Conservation (phyloP, 2,888 invertebrate genomes). For the Corythucha ciliata region DNA sequence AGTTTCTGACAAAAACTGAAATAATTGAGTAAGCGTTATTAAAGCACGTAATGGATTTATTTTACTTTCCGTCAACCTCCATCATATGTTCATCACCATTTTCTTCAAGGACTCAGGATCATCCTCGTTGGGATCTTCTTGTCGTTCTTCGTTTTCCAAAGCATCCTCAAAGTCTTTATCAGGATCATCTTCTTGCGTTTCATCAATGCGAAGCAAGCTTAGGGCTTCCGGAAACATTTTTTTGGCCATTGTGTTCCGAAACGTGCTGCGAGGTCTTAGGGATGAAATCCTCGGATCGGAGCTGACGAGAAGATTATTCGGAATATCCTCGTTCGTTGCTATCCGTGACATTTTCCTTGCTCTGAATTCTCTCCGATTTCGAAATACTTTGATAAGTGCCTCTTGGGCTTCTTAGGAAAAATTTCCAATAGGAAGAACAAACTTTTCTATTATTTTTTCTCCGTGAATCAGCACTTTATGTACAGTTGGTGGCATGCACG, state of each 20-base stretch:
- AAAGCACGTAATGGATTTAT: too few relatives aligned
- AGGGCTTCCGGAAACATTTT: conserved; percentile 1
- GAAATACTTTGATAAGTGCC: conserved; percentile 33
- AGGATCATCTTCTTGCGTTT: not conserved
- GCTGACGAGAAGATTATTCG: not conserved
- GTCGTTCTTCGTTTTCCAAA: not conserved
- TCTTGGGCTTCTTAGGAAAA: conserved; percentile 38
- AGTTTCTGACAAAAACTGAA: too few relatives aligned
- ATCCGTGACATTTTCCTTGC: too few relatives aligned
- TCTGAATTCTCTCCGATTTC: conserved; percentile 2
- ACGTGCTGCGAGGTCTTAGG: not conserved
- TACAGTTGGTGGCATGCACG: conserved; percentile 36
- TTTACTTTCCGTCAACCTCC: too few relatives aligned
- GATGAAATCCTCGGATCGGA: conserved; percentile 3
- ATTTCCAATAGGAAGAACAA: conserved; percentile 35
- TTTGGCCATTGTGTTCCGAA: not conserved
- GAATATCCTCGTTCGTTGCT: conserved; percentile 1
- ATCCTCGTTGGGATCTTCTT: too few relatives aligned
- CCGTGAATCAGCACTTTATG: conserved; percentile 37
- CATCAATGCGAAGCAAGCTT: not conserved
- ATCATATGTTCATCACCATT: too few relatives aligned
- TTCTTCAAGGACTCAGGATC: too few relatives aligned
- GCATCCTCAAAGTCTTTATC: not conserved
- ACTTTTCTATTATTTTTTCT: conserved; percentile 31
- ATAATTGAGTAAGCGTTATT: too few relatives aligned